Conservation (phyloP, 1,140 invertebrate genomes). For the Rhopalosiphum maidis region DNA sequence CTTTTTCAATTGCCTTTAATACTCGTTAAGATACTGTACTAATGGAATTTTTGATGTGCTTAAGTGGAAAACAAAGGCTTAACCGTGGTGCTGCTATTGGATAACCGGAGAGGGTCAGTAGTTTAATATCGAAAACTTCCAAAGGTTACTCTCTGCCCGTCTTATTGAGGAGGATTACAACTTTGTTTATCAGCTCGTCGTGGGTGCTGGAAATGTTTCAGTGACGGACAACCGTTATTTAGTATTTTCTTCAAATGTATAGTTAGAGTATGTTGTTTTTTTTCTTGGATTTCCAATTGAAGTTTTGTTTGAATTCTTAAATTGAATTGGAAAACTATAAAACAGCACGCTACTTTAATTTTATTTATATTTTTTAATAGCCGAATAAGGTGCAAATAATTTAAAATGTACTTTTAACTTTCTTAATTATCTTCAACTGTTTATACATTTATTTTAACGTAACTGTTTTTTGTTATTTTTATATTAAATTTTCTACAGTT, state of each 20-base stretch:
- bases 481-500: background rate
- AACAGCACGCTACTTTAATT: background rate
- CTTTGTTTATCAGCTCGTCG: conserved; percentile 15
- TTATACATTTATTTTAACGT: background rate
- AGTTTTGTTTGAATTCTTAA: conserved; percentile 27
- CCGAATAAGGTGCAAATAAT: background rate
- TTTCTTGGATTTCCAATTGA: background rate
- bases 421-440: conserved; percentile 1
- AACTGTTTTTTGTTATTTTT: background rate
- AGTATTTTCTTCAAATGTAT: background rate
- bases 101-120: conserved; percentile 18
- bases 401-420: background rate
- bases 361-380: background rate
- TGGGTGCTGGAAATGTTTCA: background rate
- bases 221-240: conserved; percentile 5
- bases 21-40: conserved; percentile 45
- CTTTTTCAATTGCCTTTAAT: conserved; percentile 47
- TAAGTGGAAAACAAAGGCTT: conserved; percentile 44
- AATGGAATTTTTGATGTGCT: conserved; percentile 51
- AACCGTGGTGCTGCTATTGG: background rate
- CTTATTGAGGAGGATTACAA: conserved; percentile 18
- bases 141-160: background rate
- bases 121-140: conserved; percentile 34
- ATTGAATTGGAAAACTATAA: conserved; percentile 28
- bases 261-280: background rate